These are phyloP conservation scores for Neoaliturus tenellus DNA, from an alignment of 2,888 invertebrate genomes.

Conservation along the genomic window DNA sequence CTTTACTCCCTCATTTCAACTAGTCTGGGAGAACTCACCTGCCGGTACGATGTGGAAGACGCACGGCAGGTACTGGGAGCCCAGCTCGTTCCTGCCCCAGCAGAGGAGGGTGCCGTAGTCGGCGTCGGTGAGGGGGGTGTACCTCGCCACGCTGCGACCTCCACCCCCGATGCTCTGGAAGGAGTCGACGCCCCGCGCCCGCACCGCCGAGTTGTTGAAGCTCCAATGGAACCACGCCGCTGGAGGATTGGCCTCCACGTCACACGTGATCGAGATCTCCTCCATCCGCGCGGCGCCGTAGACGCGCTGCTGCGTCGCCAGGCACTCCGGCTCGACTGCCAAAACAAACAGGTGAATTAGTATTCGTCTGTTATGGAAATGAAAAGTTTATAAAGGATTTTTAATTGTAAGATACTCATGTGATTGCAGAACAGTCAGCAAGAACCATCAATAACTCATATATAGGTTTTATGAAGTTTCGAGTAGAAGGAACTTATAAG, in stretches of 20 bases:
- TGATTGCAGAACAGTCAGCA: too few species aligned
- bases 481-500: too few species aligned
- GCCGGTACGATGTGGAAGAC: conserved; percentile 85
- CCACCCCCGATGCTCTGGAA: conserved; percentile 77
- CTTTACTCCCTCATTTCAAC: too few species aligned
- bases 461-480: too few species aligned
- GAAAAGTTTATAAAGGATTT: too few species aligned
- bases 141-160: conserved; percentile 79
- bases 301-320: conserved; percentile 80
- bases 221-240: conserved; percentile 84
- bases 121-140: conserved; percentile 82
- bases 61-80: conserved; percentile 83
- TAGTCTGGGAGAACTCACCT: too few species aligned
- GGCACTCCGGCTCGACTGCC: conserved; percentile 77
- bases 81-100: conserved; percentile 85
- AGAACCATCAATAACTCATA: not conserved
- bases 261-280: conserved; percentile 79
- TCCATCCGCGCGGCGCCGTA: conserved; percentile 85
- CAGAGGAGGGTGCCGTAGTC: conserved; percentile 86
- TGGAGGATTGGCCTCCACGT: conserved; percentile 85
- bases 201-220: conserved; percentile 85
- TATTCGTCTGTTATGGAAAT: too few species aligned
- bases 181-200: conserved; percentile 80
- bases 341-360: too few species aligned
- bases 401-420: too few species aligned